Evolutionary conservation across 2,797 vertebrate species (phyloP).

Genomic region (Amniataba percoides): DNA sequence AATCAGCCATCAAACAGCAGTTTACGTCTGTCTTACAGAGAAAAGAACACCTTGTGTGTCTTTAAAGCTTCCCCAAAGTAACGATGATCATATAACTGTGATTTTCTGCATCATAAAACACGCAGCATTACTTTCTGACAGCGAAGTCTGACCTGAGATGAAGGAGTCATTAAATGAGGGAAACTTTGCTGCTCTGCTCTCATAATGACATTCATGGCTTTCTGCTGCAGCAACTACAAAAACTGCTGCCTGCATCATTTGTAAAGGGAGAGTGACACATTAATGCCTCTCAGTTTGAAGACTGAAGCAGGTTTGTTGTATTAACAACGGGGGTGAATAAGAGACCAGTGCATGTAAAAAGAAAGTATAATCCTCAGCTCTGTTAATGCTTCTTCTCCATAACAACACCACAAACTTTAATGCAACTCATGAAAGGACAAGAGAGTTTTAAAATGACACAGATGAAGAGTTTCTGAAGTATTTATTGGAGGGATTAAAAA

Average conservation of each 20-base stretch:
- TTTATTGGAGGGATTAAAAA: conserved; percentile 81
- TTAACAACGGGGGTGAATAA: neutral
- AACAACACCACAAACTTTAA: conserved; percentile 50
- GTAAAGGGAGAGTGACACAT: neutral
- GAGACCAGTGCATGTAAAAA: neutral
- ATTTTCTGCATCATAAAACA: conserved; percentile 23
- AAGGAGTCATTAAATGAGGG: conserved; percentile 18
- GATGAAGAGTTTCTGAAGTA: conserved; percentile 57
- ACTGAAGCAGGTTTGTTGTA: neutral
- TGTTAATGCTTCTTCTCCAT: neutral
- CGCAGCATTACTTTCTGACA: neutral
- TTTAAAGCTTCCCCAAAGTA: neutral
- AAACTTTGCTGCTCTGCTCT: neutral
- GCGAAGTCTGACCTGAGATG: conserved; percentile 4
- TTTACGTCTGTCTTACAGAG: neutral
- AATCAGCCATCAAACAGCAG: neutral
- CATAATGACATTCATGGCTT: neutral
- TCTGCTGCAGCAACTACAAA: neutral
- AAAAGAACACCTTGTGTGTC: conserved; percentile 7
- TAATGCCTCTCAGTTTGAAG: neutral
- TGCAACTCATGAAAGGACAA: conserved; percentile 55
- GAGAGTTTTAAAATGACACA: conserved; percentile 36
- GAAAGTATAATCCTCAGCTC: neutral
- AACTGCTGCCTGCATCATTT: neutral
- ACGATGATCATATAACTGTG: neutral